A percentile compares a stretch with the other conserved stretches of the same genome.
Conservation (phyloP, 2,888 invertebrate genomes). For the Acanthosepion lycidas region DNA sequence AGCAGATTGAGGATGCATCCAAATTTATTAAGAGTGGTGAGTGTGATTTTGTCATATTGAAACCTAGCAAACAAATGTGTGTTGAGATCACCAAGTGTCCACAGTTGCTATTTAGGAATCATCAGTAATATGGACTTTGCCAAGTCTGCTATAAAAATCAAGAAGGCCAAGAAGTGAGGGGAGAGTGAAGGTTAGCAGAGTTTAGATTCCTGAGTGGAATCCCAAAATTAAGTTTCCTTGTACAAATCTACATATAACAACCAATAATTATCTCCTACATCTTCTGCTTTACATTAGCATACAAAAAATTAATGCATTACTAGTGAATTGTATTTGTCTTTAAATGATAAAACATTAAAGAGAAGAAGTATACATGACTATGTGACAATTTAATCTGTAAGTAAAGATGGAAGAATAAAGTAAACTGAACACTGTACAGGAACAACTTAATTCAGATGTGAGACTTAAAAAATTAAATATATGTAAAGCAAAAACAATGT, state of each 20-base stretch:
- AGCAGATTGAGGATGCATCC: slow-evolving; percentile 79
- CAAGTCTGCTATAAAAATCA: slow-evolving; percentile 98
- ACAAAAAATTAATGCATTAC: too few species aligned
- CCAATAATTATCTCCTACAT: slow-evolving; percentile 54
- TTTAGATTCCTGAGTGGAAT: slow-evolving; percentile 1
- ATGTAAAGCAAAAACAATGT: background rate
- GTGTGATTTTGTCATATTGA: slow-evolving; percentile 93
- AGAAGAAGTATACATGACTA: background rate
- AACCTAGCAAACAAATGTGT: slow-evolving; percentile 97
- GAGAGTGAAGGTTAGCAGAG: slow-evolving; percentile 75
- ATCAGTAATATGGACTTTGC: slow-evolving; percentile 88
- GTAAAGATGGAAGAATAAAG: background rate
- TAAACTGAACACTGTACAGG: background rate
- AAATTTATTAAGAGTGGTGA: slow-evolving; percentile 97
- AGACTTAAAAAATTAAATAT: background rate
- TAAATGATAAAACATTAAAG: background rate
- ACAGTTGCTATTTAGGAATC: slow-evolving; percentile 97
- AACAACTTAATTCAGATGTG: background rate
- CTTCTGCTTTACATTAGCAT: slow-evolving; percentile 76
- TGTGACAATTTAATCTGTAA: background rate
- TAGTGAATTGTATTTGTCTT: too few species aligned
- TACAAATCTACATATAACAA: slow-evolving; percentile 53
- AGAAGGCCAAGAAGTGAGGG: slow-evolving; percentile 80
- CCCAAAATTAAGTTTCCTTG: slow-evolving; percentile 48
- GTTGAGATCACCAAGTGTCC: slow-evolving; percentile 99